Percentiles rank a stretch among this genome's conserved stretches.
These are phyloP conservation scores for Anolis apletophallus DNA, from an alignment of 2,797 vertebrate genomes.

Conservation along the genomic window DNA sequence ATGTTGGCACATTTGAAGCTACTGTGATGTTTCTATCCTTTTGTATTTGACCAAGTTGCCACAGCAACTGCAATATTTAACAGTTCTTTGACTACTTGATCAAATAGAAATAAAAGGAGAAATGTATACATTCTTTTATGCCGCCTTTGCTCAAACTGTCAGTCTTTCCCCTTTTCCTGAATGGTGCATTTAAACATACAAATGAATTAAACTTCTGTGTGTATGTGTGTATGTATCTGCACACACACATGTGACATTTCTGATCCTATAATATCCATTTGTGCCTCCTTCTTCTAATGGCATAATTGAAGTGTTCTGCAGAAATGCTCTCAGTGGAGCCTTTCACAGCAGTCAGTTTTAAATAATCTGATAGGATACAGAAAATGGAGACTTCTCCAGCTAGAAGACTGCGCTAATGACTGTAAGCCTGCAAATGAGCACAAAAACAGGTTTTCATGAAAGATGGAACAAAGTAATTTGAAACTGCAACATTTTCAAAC, in stretches of 20 bases:
- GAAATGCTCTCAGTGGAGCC: conserved; percentile 4
- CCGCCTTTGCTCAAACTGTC: not conserved
- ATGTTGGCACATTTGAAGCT: not conserved
- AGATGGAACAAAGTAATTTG: conserved; percentile 9
- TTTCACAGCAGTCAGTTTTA: not conserved
- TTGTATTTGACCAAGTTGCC: not conserved
- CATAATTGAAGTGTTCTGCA: not conserved
- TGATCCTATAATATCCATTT: conserved; percentile 22
- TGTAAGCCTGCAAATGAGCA: conserved; percentile 25
- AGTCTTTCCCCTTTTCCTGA: not conserved
- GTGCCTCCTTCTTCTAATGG: conserved; percentile 5
- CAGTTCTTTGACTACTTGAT: conserved; percentile 38
- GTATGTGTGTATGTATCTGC: not conserved
- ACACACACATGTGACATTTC: not conserved
- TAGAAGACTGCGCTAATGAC: not conserved
- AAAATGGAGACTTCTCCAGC: conserved; percentile 31
- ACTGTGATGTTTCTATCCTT: conserved; percentile 14
- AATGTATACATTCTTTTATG: not conserved
- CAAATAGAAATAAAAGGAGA: conserved; percentile 36
- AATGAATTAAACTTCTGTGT: not conserved
- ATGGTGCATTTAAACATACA: conserved; percentile 11
- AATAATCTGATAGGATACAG: conserved; percentile 33
- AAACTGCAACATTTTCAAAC: conserved; percentile 36
- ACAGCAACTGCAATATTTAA: conserved; percentile 30
- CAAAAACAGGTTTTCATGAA: conserved; percentile 23